Evolutionary conservation across 92 coral and sea anemone species (phyloP).

Genomic region (Epizoanthus rinbou): DNA sequence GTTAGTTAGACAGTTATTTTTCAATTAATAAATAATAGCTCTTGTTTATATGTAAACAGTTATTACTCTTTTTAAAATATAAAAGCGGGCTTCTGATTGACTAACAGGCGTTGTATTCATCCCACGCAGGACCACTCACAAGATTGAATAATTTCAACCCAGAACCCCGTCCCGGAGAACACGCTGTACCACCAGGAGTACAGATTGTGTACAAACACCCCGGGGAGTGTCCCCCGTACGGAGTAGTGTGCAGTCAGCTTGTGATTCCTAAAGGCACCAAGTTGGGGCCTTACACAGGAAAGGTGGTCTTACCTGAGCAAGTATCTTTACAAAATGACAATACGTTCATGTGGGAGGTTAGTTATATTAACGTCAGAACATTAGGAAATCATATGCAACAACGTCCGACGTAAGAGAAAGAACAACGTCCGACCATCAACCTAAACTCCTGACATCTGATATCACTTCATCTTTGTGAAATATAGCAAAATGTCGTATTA

Average conservation of each 20-base stretch:
- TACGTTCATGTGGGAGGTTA: slow-evolving; percentile 84
- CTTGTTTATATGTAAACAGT: no score
- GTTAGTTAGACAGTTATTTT: no score
- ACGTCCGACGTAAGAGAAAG: no score
- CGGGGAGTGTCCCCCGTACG: slow-evolving; percentile 33
- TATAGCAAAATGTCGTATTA: not conserved
- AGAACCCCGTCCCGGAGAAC: slow-evolving; percentile 4
- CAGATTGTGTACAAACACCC: slow-evolving; percentile 38
- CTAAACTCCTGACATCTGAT: not conserved
- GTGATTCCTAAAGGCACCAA: slow-evolving; percentile 85
- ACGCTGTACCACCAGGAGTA: slow-evolving; percentile 29
- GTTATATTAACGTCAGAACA: not conserved
- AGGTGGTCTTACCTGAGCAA: slow-evolving; percentile 64
- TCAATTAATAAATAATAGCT: no score
- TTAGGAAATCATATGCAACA: no score
- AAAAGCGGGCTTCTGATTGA: no score
- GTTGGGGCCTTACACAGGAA: slow-evolving; percentile 94
- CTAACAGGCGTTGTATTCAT: not conserved
- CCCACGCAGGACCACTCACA: not conserved
- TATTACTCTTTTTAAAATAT: no score
- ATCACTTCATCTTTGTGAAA: not conserved
- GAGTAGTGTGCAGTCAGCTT: slow-evolving; percentile 73
- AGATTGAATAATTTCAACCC: not conserved
- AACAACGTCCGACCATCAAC: no score
- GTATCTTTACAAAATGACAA: slow-evolving; percentile 60